Evolutionary conservation across 2,797 vertebrate species (phyloP), one percentile per base, ranked within the genome.

Genomic region (Mormyrops boulengeri): DNA sequence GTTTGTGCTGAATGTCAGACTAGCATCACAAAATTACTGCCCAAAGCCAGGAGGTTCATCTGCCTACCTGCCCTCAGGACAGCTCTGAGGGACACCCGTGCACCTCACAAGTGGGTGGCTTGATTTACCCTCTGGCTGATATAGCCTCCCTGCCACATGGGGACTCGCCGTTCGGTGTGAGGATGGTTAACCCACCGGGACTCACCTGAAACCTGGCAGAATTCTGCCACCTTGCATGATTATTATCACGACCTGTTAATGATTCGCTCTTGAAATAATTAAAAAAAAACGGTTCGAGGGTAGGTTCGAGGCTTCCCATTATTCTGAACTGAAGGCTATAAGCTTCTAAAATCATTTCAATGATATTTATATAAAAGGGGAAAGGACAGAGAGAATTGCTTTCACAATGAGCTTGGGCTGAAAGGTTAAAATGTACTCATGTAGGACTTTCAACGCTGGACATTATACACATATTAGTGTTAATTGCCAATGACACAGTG

Each of bases 381-480:
- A 88, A 84, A n/a, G 80, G 82, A 7, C n/a, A 84, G 44, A 22
- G 30, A 57, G 30, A 57, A 22, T 49, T 84, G 9, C 14, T 85
- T 85, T 88, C 34, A 11, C 60, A 82, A 60, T 34, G 30, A 89
- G 30, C 11, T 73, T 34, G 12, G 49, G 88, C 17, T 38, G 30
- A 57, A 89, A 89, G 80, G 88, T 85, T 66, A 89, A 89, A 60
- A 66, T 26, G 11, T 89, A 60, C 52, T 89, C 34, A 38, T 52
- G 52, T 12, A 53, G 41, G 41, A 84, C 34, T 44, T 57, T 19
- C 4, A 22, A 49, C 19, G 30, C 17, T 47, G 82, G 55, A 77
- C 66, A 73, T 34, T 69, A 69, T 69, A 34, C 66, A 69, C 26
- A 69, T 22, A 69, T 14, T 73, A 34, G 30, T 6, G 30, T 80